Evolutionary conservation across 2,113 vertebrate species (phyloP).

Genomic region (Felis chaus): DNA sequence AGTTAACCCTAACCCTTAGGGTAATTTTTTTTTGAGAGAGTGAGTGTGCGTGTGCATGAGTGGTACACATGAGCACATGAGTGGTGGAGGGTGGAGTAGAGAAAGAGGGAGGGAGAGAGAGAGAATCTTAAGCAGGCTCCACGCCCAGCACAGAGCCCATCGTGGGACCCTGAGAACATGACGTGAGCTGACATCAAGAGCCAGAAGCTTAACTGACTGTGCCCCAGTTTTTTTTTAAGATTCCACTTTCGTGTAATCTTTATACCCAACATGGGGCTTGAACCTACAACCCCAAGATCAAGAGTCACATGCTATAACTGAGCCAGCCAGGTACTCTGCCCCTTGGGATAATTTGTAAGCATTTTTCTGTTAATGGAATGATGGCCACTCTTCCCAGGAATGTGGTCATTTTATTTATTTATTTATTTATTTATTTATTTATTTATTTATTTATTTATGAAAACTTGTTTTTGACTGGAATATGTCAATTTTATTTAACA

Average conservation of each 20-base stretch:
- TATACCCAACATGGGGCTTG: not conserved
- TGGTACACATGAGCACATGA: no score
- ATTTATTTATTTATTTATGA: not conserved
- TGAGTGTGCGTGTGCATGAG: no score
- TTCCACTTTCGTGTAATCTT: not conserved
- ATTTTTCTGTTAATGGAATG: slow-evolving; percentile 27
- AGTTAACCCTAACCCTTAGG: not conserved
- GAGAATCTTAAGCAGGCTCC: no score
- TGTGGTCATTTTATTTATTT: not conserved
- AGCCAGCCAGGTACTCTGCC: not conserved
- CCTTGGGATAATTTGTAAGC: slow-evolving; percentile 8
- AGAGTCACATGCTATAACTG: not conserved
- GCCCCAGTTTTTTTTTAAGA: no score
- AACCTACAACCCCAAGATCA: not conserved
- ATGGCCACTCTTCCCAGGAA: not conserved
- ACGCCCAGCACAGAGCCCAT: no score
- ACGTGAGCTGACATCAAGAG: no score
- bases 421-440: not conserved
- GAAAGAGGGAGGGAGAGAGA: no score
- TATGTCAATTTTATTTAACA: slow-evolving; percentile 34
- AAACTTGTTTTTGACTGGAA: not conserved
- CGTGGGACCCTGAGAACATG: no score
- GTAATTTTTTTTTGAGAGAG: slow-evolving; percentile 6
- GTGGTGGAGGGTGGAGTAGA: no score
- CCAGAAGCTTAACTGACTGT: no score